Evolutionary conservation across 1,140 invertebrate species (phyloP).

Genomic region (Drosophila asahinai): DNA sequence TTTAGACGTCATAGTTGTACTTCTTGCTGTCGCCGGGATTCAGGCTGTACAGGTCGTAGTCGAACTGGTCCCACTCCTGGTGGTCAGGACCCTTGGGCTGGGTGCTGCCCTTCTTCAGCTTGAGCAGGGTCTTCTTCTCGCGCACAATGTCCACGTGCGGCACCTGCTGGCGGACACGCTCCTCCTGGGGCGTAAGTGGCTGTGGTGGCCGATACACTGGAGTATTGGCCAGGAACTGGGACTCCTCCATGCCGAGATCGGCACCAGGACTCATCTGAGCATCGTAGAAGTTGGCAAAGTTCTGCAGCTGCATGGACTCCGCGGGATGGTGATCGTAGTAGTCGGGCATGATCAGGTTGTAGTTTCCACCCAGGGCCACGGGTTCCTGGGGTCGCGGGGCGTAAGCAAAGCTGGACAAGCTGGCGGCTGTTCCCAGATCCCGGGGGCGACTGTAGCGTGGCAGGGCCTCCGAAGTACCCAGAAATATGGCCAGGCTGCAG

Average conservation of each 20-base stretch:
- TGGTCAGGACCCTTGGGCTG: constrained; percentile 52
- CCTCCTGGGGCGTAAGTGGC: constrained; percentile 56
- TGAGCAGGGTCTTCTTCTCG: constrained; percentile 59
- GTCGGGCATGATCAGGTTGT: constrained; percentile 79
- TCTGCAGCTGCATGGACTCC: constrained; percentile 77
- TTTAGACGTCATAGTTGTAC: constrained; percentile 64
- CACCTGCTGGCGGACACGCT: constrained; percentile 50
- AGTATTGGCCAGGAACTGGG: constrained; percentile 60
- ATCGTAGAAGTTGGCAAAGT: constrained; percentile 74
- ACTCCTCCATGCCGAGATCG: constrained; percentile 78
- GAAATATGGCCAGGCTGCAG: constrained; percentile 32
- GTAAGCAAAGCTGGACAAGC: constrained; percentile 51
- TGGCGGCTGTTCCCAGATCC: constrained; percentile 45
- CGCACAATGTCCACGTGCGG: constrained; percentile 50
- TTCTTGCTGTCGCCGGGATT: constrained; percentile 74
- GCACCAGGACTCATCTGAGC: constrained; percentile 51
- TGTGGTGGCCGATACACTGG: constrained; percentile 58
- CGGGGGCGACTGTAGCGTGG: constrained; percentile 59
- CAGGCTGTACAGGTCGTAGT: constrained; percentile 77
- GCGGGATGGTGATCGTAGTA: constrained; percentile 77
- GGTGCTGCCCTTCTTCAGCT: constrained; percentile 73
- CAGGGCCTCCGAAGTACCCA: constrained; percentile 32
- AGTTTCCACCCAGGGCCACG: constrained; percentile 59
- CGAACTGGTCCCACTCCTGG: constrained; percentile 79
- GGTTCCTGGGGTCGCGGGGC: constrained; percentile 61